Evolutionary conservation across 2,888 invertebrate species (phyloP), one percentile per base, ranked within the genome.

Genomic region (Ariolimax columbianus): DNA sequence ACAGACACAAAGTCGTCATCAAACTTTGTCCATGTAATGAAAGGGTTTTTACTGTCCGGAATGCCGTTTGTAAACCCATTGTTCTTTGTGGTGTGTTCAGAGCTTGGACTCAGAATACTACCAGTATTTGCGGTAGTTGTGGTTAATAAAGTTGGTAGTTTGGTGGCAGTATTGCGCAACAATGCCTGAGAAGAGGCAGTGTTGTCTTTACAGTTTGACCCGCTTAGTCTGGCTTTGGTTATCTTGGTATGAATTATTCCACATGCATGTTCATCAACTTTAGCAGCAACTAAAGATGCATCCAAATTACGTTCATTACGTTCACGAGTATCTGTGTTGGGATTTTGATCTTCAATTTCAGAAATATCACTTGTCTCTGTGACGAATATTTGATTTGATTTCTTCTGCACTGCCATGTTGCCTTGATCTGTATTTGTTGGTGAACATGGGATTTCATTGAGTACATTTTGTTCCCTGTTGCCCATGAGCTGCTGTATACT

Each of bases 21-120:
- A 68, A 81, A 85, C 33, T 85, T 85, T 47, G 85, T 85, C 85
- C 85, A 85, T 0, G 85, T 85, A 23, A 85, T 85, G 63, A 85
- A 85, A 11, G 85, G 85, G 40, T 85, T 85, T 51, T 85, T 70
- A 63, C 51, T 77, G 79, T 85, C 85, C 14, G 81, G 81, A 36
- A 85, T 85, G 14, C 85, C 85, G 38, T 82, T 82, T 30, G 85
- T 85, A 33, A 63, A 84, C 19, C 81, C 75, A 38, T 43, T 26
- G n/a, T 43, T 43, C 11, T n/a, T 63, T 40, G 36, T 33, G 33
- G 7, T 33, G 38, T 26, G 47, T 33, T n/a, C 33, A 43, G 26
- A 33, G 59, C 23, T 79, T 33, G 77, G 30, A 51, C 55, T 85
- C 68, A 55, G 51, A 47, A 51, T 68, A 33, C 51, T 68, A n/a